Conservation (phyloP, 2,888 invertebrate genomes). For the Agrotis exclamationis region DNA sequence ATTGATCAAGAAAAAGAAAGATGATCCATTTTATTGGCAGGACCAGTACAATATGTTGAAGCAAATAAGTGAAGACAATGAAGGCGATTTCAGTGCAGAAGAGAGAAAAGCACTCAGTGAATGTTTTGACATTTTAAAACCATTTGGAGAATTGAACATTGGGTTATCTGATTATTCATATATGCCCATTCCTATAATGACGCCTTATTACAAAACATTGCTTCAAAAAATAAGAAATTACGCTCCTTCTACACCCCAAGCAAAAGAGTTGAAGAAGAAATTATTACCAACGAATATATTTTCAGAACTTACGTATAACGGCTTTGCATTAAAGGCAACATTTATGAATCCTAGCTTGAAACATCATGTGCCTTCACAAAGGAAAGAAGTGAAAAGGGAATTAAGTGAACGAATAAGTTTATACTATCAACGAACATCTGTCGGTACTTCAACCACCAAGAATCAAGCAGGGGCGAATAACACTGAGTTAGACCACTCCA, state of each 20-base stretch:
- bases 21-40: conserved; percentile 1
- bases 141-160: conserved; percentile 6
- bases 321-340: background rate
- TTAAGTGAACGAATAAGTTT: background rate
- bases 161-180: background rate
- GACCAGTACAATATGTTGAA: background rate
- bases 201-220: background rate
- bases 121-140: conserved; percentile 10
- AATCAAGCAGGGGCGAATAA: background rate
- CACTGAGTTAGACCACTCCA: background rate
- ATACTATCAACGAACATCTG: background rate
- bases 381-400: background rate
- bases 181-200: background rate
- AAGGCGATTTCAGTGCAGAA: conserved; percentile 6
- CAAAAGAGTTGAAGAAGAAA: background rate
- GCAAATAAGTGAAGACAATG: background rate
- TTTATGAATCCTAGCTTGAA: conserved; percentile 18
- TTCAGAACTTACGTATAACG: background rate
- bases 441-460: background rate
- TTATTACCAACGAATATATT: background rate
- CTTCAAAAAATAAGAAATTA: background rate
- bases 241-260: background rate
- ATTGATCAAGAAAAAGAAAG: background rate
- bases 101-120: conserved; percentile 5
- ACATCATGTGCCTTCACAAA: background rate